Conservation (phyloP, 2,888 invertebrate species). For the Cosmopolites sordidus region DNA sequence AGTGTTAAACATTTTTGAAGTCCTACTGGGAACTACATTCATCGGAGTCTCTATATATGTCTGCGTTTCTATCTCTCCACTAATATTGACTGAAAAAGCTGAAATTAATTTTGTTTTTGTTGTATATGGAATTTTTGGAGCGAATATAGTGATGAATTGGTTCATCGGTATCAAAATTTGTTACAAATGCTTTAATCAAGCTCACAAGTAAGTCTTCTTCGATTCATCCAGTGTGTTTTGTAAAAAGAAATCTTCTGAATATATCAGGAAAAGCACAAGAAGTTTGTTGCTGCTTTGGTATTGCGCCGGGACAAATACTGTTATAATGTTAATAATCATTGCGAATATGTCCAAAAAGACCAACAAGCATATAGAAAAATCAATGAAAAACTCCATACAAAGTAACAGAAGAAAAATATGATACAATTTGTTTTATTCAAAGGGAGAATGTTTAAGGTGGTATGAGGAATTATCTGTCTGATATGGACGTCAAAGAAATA, state of each 20-base stretch:
- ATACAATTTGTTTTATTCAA: not conserved
- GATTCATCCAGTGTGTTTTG: slow-evolving; percentile 25
- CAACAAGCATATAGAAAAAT: slow-evolving; percentile 44
- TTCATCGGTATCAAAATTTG: slow-evolving; percentile 44
- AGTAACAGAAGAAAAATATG: slow-evolving; percentile 37
- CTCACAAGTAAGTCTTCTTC: slow-evolving; percentile 45
- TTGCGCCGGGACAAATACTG: slow-evolving; percentile 41
- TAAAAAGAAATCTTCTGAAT: too few relatives aligned
- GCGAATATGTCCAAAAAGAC: slow-evolving; percentile 40
- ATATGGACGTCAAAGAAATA: slow-evolving; percentile 55
- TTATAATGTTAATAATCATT: slow-evolving; percentile 42
- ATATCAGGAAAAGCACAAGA: slow-evolving; percentile 46
- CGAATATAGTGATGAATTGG: slow-evolving; percentile 43
- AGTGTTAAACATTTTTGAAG: slow-evolving; percentile 39
- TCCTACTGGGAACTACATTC: slow-evolving; percentile 40
- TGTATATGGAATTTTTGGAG: slow-evolving; percentile 44
- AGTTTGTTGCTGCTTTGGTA: slow-evolving; percentile 43
- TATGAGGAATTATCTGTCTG: slow-evolving; percentile 56
- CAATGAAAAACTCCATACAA: slow-evolving; percentile 53
- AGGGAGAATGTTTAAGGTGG: slow-evolving; percentile 11
- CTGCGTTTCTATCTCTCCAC: slow-evolving; percentile 39
- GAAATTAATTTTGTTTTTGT: slow-evolving; percentile 46
- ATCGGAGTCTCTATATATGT: slow-evolving; percentile 42
- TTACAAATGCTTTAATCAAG: slow-evolving; percentile 42
- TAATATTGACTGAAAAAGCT: slow-evolving; percentile 44